These are phyloP conservation scores for Polyploca ridens DNA, from an alignment of 2,888 invertebrate species.

Conservation along the genomic window DNA sequence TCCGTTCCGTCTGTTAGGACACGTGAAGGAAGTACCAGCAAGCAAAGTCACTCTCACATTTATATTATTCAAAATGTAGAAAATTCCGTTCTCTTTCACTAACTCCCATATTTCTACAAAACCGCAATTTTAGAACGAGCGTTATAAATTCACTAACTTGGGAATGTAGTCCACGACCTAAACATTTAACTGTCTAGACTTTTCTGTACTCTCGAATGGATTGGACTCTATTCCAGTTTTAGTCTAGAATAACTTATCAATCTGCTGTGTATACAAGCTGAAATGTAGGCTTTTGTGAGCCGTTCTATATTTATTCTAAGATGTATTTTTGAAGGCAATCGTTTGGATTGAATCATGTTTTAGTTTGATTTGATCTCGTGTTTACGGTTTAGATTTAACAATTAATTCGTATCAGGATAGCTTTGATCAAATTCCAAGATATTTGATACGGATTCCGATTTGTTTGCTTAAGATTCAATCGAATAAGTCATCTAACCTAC, in stretches of 20 bases:
- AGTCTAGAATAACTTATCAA: slow-evolving; percentile 32
- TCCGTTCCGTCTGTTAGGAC: too few relatives aligned
- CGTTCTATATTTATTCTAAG: not conserved
- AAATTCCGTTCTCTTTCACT: not conserved
- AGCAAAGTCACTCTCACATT: too few relatives aligned
- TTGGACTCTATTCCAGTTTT: slow-evolving; percentile 24
- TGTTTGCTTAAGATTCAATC: not conserved
- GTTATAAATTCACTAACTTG: slow-evolving; percentile 4
- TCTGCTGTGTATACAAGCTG: slow-evolving; percentile 18
- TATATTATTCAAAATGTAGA: not conserved
- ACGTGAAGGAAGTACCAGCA: too few relatives aligned
- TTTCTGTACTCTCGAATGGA: slow-evolving; percentile 16
- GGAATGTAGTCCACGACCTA: slow-evolving; percentile 13
- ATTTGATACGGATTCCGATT: not conserved
- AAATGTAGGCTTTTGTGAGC: slow-evolving; percentile 1
- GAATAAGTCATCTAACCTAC: not conserved
- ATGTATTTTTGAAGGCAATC: not conserved
- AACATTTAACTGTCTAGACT: slow-evolving; percentile 31
- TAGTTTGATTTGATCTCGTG: not conserved
- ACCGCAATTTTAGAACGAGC: not conserved
- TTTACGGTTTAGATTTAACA: not conserved
- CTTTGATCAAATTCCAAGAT: not conserved
- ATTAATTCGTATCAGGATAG: not conserved
- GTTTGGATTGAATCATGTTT: not conserved
- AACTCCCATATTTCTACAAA: not conserved